Conservation (phyloP, 2,797 vertebrate genomes). For the Sebastes miniatus region DNA sequence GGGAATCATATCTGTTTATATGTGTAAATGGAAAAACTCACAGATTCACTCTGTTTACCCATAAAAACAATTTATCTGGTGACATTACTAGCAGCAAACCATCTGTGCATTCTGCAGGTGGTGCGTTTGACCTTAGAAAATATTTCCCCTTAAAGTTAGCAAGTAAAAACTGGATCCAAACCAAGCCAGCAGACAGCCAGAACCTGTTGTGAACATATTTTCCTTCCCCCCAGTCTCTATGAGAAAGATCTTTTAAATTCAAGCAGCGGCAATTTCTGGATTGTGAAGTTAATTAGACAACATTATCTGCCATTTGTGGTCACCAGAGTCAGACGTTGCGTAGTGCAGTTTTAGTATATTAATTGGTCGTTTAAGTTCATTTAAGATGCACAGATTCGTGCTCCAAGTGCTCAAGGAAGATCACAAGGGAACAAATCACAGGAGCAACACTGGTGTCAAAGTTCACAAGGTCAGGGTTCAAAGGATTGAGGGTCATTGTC, state of each 20-base stretch:
- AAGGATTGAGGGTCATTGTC: constrained; percentile 59
- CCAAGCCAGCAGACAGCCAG: neutral
- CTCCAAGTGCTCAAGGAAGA: constrained; percentile 32
- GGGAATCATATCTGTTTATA: neutral
- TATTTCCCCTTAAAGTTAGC: neutral
- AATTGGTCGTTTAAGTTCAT: neutral
- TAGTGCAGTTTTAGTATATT: constrained; percentile 62
- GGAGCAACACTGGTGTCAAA: constrained; percentile 67
- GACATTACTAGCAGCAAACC: neutral
- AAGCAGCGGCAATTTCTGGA: neutral
- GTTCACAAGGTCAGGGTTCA: constrained; percentile 69
- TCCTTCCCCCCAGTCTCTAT: neutral
- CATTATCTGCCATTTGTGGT: neutral
- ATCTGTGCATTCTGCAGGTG: neutral
- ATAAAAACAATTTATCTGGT: neutral
- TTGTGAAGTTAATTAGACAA: neutral
- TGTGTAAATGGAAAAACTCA: neutral
- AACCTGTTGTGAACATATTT: neutral
- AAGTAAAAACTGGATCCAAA: neutral
- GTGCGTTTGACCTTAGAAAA: neutral
- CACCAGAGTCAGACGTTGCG: constrained; percentile 8
- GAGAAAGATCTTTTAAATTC: neutral
- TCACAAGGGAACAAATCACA: constrained; percentile 62
- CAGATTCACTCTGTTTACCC: neutral
- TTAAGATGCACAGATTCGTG: constrained; percentile 2